Percentiles rank a stretch among this genome's conserved stretches.
Evolutionary conservation across 2,888 invertebrate species (phyloP).

Genomic region (Eutolmus rufibarbis): DNA sequence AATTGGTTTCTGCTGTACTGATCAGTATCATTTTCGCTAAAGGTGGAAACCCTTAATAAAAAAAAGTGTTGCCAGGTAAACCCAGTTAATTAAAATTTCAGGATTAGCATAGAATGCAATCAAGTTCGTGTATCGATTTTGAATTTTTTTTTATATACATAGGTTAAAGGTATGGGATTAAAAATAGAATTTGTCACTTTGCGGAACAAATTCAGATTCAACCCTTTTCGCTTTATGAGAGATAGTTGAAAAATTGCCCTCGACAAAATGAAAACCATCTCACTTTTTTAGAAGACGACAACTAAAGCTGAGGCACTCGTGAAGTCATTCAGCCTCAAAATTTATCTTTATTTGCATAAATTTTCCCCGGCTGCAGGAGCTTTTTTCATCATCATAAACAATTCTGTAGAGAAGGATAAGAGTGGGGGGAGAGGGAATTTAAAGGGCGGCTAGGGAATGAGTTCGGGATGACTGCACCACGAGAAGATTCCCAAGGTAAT

Average conservation of each 20-base stretch:
- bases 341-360: conserved; percentile 26
- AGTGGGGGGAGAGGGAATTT: neutral
- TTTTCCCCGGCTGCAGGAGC: neutral
- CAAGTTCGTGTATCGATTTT: neutral
- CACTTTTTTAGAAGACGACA: neutral
- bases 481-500: conserved; percentile 2
- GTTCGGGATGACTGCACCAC: neutral
- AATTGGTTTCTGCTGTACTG: neutral
- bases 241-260: neutral
- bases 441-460: neutral
- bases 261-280: neutral
- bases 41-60: neutral
- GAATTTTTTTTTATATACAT: neutral
- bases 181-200: neutral
- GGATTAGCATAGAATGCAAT: neutral
- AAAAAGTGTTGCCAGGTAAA: neutral
- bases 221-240: neutral
- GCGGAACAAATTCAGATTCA: neutral
- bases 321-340: neutral
- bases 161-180: neutral
- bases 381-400: conserved; percentile 25
- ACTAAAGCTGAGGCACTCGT: neutral
- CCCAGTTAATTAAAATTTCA: neutral
- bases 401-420: neutral
- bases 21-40: neutral